Evolutionary conservation across 2,797 vertebrate species (phyloP).

Genomic region (Ceyx erithaca): DNA sequence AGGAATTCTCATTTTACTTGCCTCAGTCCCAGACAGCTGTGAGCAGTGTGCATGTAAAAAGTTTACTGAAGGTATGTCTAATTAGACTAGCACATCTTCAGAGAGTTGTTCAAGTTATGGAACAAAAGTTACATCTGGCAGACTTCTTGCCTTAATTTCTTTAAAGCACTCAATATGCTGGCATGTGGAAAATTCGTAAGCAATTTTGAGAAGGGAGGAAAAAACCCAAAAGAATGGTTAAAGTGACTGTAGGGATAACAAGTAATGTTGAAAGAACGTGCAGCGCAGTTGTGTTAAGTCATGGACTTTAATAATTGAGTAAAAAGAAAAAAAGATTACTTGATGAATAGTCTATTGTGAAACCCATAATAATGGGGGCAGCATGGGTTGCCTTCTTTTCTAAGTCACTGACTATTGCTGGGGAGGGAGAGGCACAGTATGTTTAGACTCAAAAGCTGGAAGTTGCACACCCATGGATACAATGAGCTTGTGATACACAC

Average conservation of each 20-base stretch:
- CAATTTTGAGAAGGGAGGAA: neutral
- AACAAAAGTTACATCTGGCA: neutral
- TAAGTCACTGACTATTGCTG: neutral
- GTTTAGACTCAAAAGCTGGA: neutral
- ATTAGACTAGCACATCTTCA: neutral
- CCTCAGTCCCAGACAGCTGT: neutral
- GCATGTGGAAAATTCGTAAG: neutral
- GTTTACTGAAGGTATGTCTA: neutral
- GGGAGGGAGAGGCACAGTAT: neutral
- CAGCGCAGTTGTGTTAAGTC: neutral
- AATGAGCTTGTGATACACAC: neutral
- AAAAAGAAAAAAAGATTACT: neutral
- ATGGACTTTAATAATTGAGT: neutral
- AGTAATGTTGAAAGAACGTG: neutral
- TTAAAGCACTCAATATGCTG: neutral
- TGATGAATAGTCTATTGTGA: neutral
- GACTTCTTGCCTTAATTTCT: neutral
- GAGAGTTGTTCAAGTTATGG: too few relatives aligned
- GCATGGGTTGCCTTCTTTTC: neutral
- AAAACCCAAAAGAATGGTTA: neutral
- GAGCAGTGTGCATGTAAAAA: neutral
- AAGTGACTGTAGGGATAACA: neutral
- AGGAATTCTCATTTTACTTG: neutral
- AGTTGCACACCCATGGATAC: rapidly evolving
- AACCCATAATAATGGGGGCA: neutral